These are phyloP conservation scores for Pimpla rufipes DNA, from an alignment of 2,888 invertebrate genomes.

Conservation along the genomic window DNA sequence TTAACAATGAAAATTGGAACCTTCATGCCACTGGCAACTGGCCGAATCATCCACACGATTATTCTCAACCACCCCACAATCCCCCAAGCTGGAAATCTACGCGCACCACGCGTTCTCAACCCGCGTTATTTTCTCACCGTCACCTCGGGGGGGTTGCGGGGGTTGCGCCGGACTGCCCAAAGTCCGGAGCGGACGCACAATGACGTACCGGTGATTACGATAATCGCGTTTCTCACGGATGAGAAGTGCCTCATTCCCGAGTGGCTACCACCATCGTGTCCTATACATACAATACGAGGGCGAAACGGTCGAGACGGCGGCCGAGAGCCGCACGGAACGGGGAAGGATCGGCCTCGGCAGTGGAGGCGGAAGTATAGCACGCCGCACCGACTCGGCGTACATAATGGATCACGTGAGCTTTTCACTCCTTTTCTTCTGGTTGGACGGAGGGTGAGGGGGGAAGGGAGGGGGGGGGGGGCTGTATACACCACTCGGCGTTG, in stretches of 20 bases:
- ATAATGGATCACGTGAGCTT: conserved; percentile 41
- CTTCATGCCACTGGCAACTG: too few relatives aligned
- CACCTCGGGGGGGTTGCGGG: too few relatives aligned
- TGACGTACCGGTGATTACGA: conserved; percentile 33
- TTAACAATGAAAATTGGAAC: too few relatives aligned
- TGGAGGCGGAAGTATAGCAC: neutral
- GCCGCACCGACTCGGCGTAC: conserved; percentile 13
- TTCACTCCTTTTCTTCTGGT: conserved; percentile 5
- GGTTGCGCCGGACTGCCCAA: neutral
- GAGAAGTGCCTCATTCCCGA: neutral
- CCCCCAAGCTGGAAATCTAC: conserved; percentile 24
- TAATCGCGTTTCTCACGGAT: conserved; percentile 32
- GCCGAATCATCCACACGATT: too few relatives aligned
- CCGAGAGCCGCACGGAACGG: neutral
- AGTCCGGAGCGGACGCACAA: conserved; percentile 34
- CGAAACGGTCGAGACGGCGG: too few relatives aligned
- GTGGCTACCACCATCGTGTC: too few relatives aligned
- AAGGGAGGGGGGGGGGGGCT: too few relatives aligned
- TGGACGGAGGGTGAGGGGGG: too few relatives aligned
- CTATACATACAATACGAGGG: too few relatives aligned
- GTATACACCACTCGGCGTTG: neutral
- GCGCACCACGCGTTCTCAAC: conserved; percentile 5
- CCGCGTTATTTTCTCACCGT: neutral
- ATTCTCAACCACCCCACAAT: too few relatives aligned
- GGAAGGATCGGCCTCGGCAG: conserved; percentile 19